Conservation (phyloP, 1,140 invertebrate genomes). For the Temnothorax nylanderi region DNA sequence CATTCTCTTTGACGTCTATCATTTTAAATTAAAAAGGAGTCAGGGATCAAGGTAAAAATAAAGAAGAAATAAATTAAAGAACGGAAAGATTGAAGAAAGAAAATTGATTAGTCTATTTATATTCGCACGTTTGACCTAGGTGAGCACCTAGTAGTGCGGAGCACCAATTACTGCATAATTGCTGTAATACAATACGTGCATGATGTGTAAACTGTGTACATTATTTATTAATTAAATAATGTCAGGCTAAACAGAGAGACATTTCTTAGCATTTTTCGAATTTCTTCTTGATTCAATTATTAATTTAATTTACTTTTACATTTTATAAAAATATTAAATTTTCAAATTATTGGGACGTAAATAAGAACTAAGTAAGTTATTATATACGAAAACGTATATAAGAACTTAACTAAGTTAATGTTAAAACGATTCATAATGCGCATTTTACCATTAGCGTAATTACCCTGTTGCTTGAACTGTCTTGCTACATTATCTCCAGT, state of each 20-base stretch:
- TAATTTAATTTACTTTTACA: background rate
- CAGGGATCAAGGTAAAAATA: background rate
- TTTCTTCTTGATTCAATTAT: background rate
- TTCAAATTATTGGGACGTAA: background rate
- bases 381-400: too few relatives aligned
- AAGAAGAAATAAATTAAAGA: background rate
- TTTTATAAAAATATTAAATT: background rate
- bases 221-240: conserved; percentile 11
- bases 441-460: background rate
- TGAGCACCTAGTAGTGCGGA: background rate
- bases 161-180: conserved; percentile 9
- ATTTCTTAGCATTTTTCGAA: background rate
- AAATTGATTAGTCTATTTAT: background rate
- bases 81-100: background rate
- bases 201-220: background rate
- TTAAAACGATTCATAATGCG: background rate
- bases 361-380: background rate
- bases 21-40: conserved; percentile 27
- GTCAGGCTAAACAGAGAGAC: background rate
- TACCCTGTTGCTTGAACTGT: background rate
- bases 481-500: background rate
- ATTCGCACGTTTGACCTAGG: background rate
- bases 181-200: background rate
- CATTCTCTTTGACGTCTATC: conserved; percentile 13
- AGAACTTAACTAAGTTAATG: background rate